Evolutionary conservation across 2,113 vertebrate species (phyloP), one percentile per base, ranked within the genome.

Genomic region (Xenopus borealis): DNA sequence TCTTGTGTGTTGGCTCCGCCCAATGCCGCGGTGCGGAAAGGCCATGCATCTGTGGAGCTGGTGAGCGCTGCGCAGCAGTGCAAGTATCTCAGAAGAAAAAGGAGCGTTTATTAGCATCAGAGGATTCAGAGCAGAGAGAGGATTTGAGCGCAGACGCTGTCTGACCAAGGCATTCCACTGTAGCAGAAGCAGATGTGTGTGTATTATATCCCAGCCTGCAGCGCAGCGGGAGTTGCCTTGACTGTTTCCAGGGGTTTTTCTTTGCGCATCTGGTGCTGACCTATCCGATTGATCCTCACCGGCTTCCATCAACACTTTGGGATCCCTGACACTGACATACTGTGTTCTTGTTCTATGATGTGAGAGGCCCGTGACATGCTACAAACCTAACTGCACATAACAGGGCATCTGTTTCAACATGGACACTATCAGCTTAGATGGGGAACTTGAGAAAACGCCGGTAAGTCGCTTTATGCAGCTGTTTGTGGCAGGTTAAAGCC

Each of bases 391-490:
- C 45, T 62, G 45, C 44, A 61, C 44, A 61, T 62, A 68, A 67
- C 55, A 18, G 68, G 45, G 68, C 66, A 23, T 27, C 23, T 19
- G 45, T 61, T 84, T 81, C 86, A 85, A 78, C 78, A 93, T 93
- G 91, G 91, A 92, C 79, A 73, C 79, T 0, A 0, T 76, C 78
- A 78, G 66, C 0, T 47, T 67, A 80, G 89, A 93, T 14, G 82
- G 82, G 80, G 91, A 92, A 33, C 74, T 81, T 70, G 91, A 93
- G 45, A 87, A 80, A 84, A 83, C 79, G 84, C 86, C 57, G 80
- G 91, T 93, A 76, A 92, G 91, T 90, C 84, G 58, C 77, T 82
- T 27, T 27, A 27, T 40, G 33, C 33, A 40, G 33, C 33, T 40
- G 30, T 33, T 7, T 33, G 33, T 40, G 23, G 23, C 23, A 27